Percentiles rank a stretch among this genome's conserved stretches.
Conservation (phyloP, 2,888 invertebrate genomes). For the Thereva nobilitata region DNA sequence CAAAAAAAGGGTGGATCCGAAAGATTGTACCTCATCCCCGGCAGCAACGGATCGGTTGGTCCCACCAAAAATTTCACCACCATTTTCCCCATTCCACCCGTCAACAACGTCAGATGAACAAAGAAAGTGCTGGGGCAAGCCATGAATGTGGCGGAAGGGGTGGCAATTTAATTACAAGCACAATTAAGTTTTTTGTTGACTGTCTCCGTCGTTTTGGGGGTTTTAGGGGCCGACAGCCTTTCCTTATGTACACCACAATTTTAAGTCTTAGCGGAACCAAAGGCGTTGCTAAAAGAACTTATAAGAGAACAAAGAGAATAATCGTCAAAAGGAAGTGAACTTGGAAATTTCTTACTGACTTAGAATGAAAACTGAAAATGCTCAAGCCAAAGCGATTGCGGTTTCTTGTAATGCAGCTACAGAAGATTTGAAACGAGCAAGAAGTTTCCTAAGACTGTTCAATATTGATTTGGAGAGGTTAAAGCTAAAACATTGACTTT, state of each 20-base stretch:
- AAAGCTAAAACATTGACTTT: too few relatives aligned
- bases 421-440: too few relatives aligned
- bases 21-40: neutral
- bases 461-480: too few relatives aligned
- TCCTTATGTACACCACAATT: slow-evolving; percentile 5
- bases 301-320: slow-evolving; percentile 2
- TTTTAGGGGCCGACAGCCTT: too few relatives aligned
- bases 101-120: neutral
- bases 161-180: slow-evolving; percentile 33
- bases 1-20: neutral
- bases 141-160: slow-evolving; percentile 17
- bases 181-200: slow-evolving; percentile 20
- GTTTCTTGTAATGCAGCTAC: too few relatives aligned
- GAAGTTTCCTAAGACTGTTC: too few relatives aligned
- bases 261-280: slow-evolving; percentile 18
- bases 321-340: slow-evolving; percentile 29
- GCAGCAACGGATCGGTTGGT: too few relatives aligned
- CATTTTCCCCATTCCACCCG: neutral
- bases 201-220: too few relatives aligned
- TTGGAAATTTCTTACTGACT: slow-evolving; percentile 17
- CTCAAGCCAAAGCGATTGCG: too few relatives aligned
- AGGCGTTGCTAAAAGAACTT: slow-evolving; percentile 14
- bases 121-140: slow-evolving; percentile 23
- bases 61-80: too few relatives aligned
- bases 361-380: slow-evolving; percentile 1